Evolutionary conservation across 2,888 invertebrate genomes (phyloP), one percentile per base, ranked within the genome.

Genomic region (Ferdinandea cuprea): DNA sequence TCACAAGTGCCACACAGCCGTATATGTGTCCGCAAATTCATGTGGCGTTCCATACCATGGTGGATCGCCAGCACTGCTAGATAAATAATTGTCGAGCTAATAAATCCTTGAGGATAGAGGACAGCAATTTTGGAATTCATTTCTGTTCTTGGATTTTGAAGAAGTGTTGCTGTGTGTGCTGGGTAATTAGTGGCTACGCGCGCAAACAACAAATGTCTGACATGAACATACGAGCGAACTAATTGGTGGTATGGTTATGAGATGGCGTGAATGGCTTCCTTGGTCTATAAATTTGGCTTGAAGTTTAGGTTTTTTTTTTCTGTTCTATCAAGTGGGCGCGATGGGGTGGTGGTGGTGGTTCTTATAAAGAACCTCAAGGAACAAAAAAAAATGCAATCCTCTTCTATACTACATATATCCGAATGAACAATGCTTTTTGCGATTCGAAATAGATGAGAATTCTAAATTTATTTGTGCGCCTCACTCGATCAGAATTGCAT

Each of bases 181-280:
- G 59, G 63, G 50, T 69, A 74, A 74, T 80, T 80, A 69, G 79
- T 63, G 58, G 42, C 61, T 54, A 68, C 54, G 48, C 54, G 48
- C 54, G 40, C 30, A 35, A 63, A 80, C 54, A 80, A 61, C 68
- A 50, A 69, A 63, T 46, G 46, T 40, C 13, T 61, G 73, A 79
- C 79, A 68, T 37, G 40, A 68, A 79, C 66, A 80, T 58, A 69
- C 42, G 77, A 71, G 63, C 40, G 54, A 37, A 80, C 74, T 74
- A 80, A 80, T 80, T 74, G 74, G 68, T 50, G 69, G 56, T 42
- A 71, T 71, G 63, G 32, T 65, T 78, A 56, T 46, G 56, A 50
- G 32, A 71, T 50, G 48, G 37, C 48, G 61, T 28, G 37, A 40
- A 40, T 13, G 6, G 13, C 13, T 50, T 50, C 21, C 28, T 50